Base-by-base conservation (phyloP, 2,888 invertebrate genomes). In the Standfussiana lucernea region DNA sequence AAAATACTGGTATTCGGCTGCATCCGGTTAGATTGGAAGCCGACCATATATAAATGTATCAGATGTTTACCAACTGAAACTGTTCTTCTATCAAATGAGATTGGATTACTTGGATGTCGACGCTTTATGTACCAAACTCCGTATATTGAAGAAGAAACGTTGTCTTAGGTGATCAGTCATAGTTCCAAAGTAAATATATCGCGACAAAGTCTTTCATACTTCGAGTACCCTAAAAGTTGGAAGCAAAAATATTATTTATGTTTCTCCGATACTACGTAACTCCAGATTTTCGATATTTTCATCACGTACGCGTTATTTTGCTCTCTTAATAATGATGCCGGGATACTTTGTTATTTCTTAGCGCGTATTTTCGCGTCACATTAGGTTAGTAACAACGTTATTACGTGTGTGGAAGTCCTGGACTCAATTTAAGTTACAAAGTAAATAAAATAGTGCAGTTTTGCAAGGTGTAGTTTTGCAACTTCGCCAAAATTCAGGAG, bases 191-290 rank as follows among this genome's bases (percentile, higher is more conserved):
- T 67, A 77, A 53, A 8, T 56, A 0, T 40, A 21, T 56, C 11
- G 35, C 45, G 28, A 61, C 40, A 56, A 62, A 67, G 77, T 47
- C n/a, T 35, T 64, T 47, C 10, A 21, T 6, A 47, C 15, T 47
- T 74, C 8, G 18, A 15, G 59, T 35, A 50, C 64, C 53, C 83
- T 15, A 56, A 83, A 80, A 70, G 18, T 77, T 56, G 21, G 28
- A 11, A 10, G 32, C 42, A 61, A 77, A 79, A 66, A 61, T 77
- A 53, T 66, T 62, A 83, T 70, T 77, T 61, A 70, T 80, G 66
- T 61, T 61, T 53, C 40, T 40, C 15, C 56, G 28, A 64, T 75
- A 64, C 24, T 32, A 35, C 40, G 15, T 35, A 6, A 6, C 59
- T 40, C 11, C 0, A 50, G 45, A 15, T 45, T 76, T 35, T 69